Evolutionary conservation across 1,140 invertebrate species (phyloP).

Genomic region (Cyclina sinensis): DNA sequence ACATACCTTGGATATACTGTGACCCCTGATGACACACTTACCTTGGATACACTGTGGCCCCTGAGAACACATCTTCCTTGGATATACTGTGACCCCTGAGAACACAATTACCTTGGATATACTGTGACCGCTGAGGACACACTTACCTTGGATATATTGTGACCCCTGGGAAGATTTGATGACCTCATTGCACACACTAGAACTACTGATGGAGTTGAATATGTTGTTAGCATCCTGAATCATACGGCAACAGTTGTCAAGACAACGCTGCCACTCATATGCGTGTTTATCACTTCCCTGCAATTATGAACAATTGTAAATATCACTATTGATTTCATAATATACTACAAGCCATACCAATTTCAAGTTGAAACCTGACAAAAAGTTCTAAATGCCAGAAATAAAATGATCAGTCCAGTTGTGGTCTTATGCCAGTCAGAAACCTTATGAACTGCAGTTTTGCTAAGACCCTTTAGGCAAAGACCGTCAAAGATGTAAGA

Average conservation of each 20-base stretch:
- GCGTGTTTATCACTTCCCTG: constrained; percentile 86
- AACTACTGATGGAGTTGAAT: constrained; percentile 88
- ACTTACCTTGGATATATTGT: constrained; percentile 86
- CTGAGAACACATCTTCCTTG: constrained; percentile 87
- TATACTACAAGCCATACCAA: background rate
- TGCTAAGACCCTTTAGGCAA: too few relatives aligned
- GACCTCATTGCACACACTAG: constrained; percentile 88
- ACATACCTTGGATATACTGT: constrained; percentile 84
- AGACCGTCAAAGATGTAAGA: too few relatives aligned
- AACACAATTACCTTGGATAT: constrained; percentile 89
- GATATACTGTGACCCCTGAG: constrained; percentile 89
- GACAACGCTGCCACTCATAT: constrained; percentile 89
- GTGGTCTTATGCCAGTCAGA: too few relatives aligned
- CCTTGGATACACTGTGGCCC: background rate
- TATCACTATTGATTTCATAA: too few relatives aligned
- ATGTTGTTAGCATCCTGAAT: constrained; percentile 88
- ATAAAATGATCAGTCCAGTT: too few relatives aligned
- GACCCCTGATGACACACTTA: background rate
- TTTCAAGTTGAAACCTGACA: too few relatives aligned
- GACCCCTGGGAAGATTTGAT: constrained; percentile 88
- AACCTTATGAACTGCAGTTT: too few relatives aligned
- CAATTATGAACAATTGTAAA: background rate
- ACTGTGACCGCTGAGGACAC: too few relatives aligned
- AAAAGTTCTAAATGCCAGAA: too few relatives aligned
- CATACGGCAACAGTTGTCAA: constrained; percentile 88